A percentile compares a stretch with the other conserved stretches of the same genome.
These are phyloP conservation scores for Euura lappo DNA, from an alignment of 1,140 invertebrate genomes.

Conservation along the genomic window DNA sequence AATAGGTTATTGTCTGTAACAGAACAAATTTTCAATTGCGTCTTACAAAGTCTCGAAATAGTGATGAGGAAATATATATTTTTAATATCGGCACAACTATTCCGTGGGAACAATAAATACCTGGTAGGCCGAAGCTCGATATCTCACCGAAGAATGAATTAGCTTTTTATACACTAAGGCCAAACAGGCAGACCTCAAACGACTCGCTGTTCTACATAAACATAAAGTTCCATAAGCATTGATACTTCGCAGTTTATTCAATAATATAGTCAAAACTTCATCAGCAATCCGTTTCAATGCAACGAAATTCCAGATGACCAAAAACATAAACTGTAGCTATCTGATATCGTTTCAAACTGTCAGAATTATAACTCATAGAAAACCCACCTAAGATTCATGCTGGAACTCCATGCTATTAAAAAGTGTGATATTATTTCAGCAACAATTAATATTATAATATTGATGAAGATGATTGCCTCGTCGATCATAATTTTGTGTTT, in stretches of 20 bases:
- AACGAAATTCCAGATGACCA: no score
- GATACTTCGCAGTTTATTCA: not conserved
- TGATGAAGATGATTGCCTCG: constrained; percentile 29
- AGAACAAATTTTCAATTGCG: constrained; percentile 14
- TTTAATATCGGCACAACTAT: no score
- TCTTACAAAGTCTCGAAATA: not conserved
- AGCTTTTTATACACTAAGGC: constrained; percentile 37
- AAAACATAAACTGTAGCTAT: no score
- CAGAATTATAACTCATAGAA: not conserved
- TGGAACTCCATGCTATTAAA: constrained; percentile 34
- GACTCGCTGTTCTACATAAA: constrained; percentile 33
- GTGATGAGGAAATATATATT: no score
- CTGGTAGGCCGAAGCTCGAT: constrained; percentile 35
- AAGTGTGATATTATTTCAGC: constrained; percentile 34
- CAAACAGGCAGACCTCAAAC: constrained; percentile 37
- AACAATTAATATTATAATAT: constrained; percentile 27
- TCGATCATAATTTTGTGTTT: constrained; percentile 26
- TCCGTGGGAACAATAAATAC: constrained; percentile 16
- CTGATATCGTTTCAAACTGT: no score
- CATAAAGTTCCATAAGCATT: constrained; percentile 8
- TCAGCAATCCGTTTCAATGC: no score
- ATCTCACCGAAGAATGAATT: constrained; percentile 34
- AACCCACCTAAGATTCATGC: constrained; percentile 29
- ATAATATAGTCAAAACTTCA: no score
- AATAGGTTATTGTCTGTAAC: constrained; percentile 38